phyloP scores from a whole-genome alignment of 2,888 invertebrate species.

The Tolmerus cingulatus region DNA sequence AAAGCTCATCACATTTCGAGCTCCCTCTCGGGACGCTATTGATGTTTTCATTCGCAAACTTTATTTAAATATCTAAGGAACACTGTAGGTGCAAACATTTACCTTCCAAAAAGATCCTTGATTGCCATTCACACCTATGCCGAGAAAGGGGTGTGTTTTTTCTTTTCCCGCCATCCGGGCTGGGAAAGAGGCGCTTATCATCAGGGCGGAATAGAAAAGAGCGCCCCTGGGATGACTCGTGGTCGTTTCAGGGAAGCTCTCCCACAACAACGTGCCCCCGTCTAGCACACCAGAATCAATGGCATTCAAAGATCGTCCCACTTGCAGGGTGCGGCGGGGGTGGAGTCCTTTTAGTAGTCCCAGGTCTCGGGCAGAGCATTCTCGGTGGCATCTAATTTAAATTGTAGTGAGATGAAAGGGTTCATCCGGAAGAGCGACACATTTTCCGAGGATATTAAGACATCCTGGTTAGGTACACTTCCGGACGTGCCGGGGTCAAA shows the following conservation, averaged over 20 bases:
- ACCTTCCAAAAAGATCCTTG: neutral
- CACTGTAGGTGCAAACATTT: neutral
- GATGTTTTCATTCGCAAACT: neutral
- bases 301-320: neutral
- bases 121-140: neutral
- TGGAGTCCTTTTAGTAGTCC: neutral
- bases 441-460: neutral
- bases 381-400: neutral
- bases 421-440: neutral
- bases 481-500: neutral
- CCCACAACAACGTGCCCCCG: neutral
- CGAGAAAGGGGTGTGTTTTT: neutral
- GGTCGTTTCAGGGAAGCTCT: neutral
- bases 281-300: neutral
- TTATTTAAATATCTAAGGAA: neutral
- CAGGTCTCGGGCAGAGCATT: neutral
- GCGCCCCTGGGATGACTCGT: neutral
- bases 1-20: neutral
- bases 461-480: neutral
- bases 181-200: neutral
- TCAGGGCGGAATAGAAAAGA: neutral
- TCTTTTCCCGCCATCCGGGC: neutral
- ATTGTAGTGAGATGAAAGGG: neutral
- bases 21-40: neutral
- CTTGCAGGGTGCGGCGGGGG: neutral